These are phyloP conservation scores for Ips typographus DNA, from an alignment of 1,140 invertebrate genomes.

Conservation along the genomic window DNA sequence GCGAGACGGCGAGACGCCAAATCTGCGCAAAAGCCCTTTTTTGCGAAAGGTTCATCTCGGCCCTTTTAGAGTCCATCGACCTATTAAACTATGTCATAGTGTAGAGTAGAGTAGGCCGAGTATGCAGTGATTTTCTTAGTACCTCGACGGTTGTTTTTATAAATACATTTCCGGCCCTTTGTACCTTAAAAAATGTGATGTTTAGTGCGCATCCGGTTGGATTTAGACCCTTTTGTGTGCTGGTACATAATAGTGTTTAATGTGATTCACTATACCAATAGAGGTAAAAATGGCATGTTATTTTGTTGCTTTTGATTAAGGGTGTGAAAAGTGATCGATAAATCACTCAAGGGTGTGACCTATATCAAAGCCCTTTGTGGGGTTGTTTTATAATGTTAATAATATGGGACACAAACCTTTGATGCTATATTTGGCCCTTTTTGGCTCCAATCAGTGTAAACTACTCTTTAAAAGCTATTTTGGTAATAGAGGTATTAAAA, in stretches of 20 bases:
- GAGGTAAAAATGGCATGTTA: too few relatives aligned
- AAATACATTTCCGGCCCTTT: conserved; percentile 16
- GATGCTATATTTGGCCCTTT: too few relatives aligned
- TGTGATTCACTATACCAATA: too few relatives aligned
- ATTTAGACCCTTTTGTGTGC: not conserved
- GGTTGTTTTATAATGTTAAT: too few relatives aligned
- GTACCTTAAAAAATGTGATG: conserved; percentile 5
- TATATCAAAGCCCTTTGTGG: conserved; percentile 11
- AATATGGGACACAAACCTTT: too few relatives aligned
- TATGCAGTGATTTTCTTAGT: not conserved
- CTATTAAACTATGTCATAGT: conserved; percentile 26
- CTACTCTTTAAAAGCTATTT: too few relatives aligned
- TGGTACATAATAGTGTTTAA: not conserved
- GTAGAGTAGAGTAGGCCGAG: conserved; percentile 13
- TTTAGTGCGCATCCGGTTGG: conserved; percentile 15
- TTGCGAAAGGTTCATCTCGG: not conserved
- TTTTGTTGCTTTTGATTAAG: too few relatives aligned
- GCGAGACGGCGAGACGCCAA: conserved; percentile 14
- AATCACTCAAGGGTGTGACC: conserved; percentile 32
- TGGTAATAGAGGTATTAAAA: too few relatives aligned
- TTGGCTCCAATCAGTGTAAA: too few relatives aligned
- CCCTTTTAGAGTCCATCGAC: conserved; percentile 39
- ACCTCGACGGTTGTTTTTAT: not conserved
- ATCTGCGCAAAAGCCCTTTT: conserved; percentile 11
- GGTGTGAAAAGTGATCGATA: conserved; percentile 13